These are phyloP conservation scores for Esox masquinongy DNA, from an alignment of 2,797 vertebrate genomes.

Conservation along the genomic window DNA sequence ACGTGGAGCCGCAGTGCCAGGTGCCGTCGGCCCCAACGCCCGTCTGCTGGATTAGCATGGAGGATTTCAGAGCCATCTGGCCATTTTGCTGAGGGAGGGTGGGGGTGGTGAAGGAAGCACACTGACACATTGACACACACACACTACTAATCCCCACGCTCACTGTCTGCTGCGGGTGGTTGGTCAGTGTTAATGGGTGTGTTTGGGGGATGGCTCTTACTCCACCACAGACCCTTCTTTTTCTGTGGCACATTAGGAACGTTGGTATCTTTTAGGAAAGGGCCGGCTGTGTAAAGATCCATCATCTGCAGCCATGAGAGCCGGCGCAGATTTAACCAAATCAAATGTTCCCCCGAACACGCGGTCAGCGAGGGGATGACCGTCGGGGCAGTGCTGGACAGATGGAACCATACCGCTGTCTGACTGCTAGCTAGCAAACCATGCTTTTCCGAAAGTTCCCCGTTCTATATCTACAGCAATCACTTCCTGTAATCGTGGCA, in stretches of 20 bases:
- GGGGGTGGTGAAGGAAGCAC: constrained; percentile 45
- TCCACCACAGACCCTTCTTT: neutral
- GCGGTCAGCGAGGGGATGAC: neutral
- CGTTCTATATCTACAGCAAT: neutral
- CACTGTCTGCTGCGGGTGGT: constrained; percentile 65
- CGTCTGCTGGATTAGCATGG: constrained; percentile 76
- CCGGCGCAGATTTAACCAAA: neutral
- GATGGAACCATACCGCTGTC: neutral
- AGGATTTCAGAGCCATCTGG: constrained; percentile 80
- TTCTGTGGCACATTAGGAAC: neutral
- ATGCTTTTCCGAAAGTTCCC: neutral
- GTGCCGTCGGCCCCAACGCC: constrained; percentile 49
- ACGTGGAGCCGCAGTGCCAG: constrained; percentile 4
- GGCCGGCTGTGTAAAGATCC: neutral
- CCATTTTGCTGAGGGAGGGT: constrained; percentile 65
- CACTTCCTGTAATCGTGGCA: neutral
- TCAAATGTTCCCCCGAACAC: neutral
- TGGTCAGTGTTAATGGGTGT: constrained; percentile 19
- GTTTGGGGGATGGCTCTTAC: neutral
- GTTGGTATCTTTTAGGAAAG: neutral
- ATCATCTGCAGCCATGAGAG: neutral
- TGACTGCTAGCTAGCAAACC: neutral
- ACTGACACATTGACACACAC: constrained; percentile 73
- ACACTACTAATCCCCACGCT: constrained; percentile 64
- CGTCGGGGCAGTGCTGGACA: neutral